Evolutionary conservation across 2,888 invertebrate species (phyloP), one percentile per base, ranked within the genome.

Genomic region (Ormyrus thymus): DNA sequence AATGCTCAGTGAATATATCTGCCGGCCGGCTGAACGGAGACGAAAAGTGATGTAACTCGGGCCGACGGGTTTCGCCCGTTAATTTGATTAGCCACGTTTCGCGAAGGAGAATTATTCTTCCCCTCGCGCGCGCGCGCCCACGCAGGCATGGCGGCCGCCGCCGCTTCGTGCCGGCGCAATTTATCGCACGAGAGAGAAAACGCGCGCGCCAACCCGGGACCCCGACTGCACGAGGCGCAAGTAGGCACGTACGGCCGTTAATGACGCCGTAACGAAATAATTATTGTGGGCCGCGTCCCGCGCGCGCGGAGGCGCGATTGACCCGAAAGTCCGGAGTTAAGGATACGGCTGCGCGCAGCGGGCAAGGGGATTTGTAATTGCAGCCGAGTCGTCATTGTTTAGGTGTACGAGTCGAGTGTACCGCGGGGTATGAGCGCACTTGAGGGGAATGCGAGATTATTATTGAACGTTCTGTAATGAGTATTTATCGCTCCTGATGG

Each of bases 21-120:
- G 7, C 43, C 56, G 50, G 15, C 15, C 58, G 50, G 43, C 50
- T 56, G 58, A 65, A 64, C 53, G 50, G 29, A 74, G 65, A n/a
- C 9, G 64, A 46, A 62, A 55, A 29, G 65, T 74, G 65, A 74
- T 13, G 73, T 58, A 74, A 65, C 53, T 45, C 13, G 11, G 50
- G 43, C 48, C 51, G 58, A 74, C 73, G 48, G 58, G 73, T 74
- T 65, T 74, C 56, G 13, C 29, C 56, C 45, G 73, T 45, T 74
- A 65, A 74, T 74, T 74, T 65, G 56, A 74, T 74, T 74, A 74
- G 65, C 65, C n/a, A n/a, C 50, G 58, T 74, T 45, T 53, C 51
- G 51, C n/a, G 61, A 70, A 50, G 29, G 29, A 29, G 29, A 29
- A 29, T 29, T 29, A 29, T 29, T 61, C 53, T 53, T 46, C n/a